phyloP scores from a whole-genome alignment of 2,797 vertebrate genomes.

The Gallirallus australis region DNA sequence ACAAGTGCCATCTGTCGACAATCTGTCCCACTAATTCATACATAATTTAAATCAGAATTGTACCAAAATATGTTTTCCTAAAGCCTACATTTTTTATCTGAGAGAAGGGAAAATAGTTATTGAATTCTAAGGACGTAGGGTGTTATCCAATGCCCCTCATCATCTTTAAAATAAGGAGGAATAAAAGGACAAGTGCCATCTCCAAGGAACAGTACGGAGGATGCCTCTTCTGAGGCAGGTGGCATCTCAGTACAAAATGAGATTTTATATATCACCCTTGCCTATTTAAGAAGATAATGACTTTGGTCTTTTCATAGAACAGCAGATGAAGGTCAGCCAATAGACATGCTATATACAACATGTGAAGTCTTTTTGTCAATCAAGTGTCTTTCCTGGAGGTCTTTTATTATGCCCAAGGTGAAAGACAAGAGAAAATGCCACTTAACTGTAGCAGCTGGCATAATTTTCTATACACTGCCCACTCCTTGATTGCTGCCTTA shows the following conservation, averaged over 20 bases:
- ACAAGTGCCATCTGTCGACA: neutral
- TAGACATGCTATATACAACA: neutral
- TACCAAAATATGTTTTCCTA: neutral
- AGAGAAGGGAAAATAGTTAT: neutral
- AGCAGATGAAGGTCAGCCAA: neutral
- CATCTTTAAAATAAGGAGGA: neutral
- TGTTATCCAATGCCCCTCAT: neutral
- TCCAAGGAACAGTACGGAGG: neutral
- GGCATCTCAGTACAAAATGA: neutral
- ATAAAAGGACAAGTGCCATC: neutral
- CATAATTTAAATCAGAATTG: neutral
- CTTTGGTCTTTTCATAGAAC: conserved; percentile 6
- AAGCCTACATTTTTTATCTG: neutral
- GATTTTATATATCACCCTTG: neutral
- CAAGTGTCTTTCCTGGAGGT: neutral
- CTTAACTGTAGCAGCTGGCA: neutral
- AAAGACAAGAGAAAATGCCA: conserved; percentile 9
- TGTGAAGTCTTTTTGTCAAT: neutral
- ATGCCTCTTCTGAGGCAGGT: neutral
- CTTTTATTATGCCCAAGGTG: neutral
- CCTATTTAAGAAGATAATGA: neutral
- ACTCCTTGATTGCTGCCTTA: neutral
- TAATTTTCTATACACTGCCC: neutral
- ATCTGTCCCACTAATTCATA: neutral
- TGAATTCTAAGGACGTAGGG: neutral